These are phyloP conservation scores for Gila robusta DNA, from an alignment of 2,797 vertebrate species.

Conservation along the genomic window DNA sequence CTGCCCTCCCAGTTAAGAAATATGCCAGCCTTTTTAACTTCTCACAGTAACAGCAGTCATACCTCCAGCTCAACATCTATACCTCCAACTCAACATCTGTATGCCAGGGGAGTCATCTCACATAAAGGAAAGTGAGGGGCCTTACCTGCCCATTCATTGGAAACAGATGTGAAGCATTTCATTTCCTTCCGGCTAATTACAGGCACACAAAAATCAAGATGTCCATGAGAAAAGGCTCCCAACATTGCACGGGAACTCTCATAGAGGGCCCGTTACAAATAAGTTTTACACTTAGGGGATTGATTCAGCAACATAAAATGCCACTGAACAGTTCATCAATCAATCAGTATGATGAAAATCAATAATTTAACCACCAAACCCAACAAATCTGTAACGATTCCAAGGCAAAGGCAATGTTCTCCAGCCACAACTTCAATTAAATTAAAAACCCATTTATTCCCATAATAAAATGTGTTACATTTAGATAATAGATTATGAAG, in stretches of 20 bases:
- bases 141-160: conserved; percentile 77
- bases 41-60: conserved; percentile 47
- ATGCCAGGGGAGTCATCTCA: conserved; percentile 71
- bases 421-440: neutral
- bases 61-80: conserved; percentile 72
- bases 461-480: neutral
- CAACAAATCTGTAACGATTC: neutral
- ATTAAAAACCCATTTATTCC: neutral
- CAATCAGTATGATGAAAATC: neutral
- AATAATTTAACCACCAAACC: neutral
- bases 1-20: conserved; percentile 22
- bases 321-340: neutral
- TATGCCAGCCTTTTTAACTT: conserved; percentile 74
- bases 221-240: conserved; percentile 70
- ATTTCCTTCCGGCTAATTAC: conserved; percentile 81
- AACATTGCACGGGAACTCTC: conserved; percentile 41
- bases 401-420: neutral
- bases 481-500: neutral
- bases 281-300: conserved; percentile 22
- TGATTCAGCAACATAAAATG: neutral
- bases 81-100: conserved; percentile 74
- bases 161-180: conserved; percentile 80
- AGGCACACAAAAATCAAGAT: conserved; percentile 63
- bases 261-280: neutral
- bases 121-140: conserved; percentile 70